These are phyloP conservation scores for Hemistola chrysoprasaria DNA, from an alignment of 2,888 invertebrate genomes.

Conservation along the genomic window DNA sequence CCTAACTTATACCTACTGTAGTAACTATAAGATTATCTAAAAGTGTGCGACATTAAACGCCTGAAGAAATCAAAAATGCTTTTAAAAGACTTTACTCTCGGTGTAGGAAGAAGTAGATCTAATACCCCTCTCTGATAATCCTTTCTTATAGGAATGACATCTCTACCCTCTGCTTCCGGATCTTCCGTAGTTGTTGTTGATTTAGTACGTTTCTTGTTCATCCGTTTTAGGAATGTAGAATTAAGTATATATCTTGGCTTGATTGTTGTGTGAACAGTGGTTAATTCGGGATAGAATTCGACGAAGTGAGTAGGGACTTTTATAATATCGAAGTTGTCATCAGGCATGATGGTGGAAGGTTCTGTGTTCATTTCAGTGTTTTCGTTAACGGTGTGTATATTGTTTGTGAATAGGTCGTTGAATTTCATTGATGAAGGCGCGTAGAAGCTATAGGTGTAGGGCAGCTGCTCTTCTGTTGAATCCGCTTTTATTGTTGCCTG, in stretches of 20 bases:
- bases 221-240: constrained; percentile 3
- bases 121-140: constrained; percentile 51
- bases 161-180: constrained; percentile 28
- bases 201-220: background rate
- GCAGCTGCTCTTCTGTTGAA: constrained; percentile 40
- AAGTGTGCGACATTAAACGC: constrained; percentile 55
- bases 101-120: constrained; percentile 57
- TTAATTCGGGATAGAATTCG: constrained; percentile 37
- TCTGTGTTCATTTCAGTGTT: constrained; percentile 29
- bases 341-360: constrained; percentile 13
- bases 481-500: constrained; percentile 41
- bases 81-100: constrained; percentile 55
- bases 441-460: constrained; percentile 31
- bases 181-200: constrained; percentile 30
- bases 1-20: too few species aligned
- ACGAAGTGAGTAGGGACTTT: constrained; percentile 35
- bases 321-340: constrained; percentile 33
- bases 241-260: constrained; percentile 33
- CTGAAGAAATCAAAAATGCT: constrained; percentile 52
- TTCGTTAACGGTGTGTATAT: constrained; percentile 17
- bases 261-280: constrained; percentile 12
- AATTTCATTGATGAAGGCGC: constrained; percentile 47
- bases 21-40: constrained; percentile 19
- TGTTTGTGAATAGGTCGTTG: constrained; percentile 51
- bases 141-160: constrained; percentile 39